A percentile compares a stretch with the other conserved stretches of the same genome.
Evolutionary conservation across 2,888 invertebrate genomes (phyloP).

Genomic region (Erpobdella octoculata): DNA sequence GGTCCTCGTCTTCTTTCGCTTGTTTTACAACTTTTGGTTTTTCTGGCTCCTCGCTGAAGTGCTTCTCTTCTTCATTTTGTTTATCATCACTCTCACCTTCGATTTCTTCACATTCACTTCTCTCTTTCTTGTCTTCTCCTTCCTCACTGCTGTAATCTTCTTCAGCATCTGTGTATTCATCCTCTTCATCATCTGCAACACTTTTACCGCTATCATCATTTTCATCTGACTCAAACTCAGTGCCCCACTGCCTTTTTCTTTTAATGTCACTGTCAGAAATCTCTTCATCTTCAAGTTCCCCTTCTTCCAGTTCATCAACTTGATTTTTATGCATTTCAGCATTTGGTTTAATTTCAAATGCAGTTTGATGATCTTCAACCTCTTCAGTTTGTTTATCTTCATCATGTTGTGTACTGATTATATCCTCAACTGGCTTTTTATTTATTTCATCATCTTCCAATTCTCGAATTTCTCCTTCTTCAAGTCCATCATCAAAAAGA

Average conservation of each 20-base stretch:
- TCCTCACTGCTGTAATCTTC: neutral
- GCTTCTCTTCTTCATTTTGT: constrained; percentile 8
- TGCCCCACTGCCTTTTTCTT: too few relatives aligned
- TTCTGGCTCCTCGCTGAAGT: constrained; percentile 56
- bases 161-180: constrained; percentile 14
- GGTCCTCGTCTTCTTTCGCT: constrained; percentile 84
- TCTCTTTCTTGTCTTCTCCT: constrained; percentile 18
- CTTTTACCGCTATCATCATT: neutral
- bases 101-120: neutral
- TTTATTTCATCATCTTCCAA: too few relatives aligned
- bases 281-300: neutral
- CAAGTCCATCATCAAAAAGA: too few relatives aligned
- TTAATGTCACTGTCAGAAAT: neutral
- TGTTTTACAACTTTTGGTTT: constrained; percentile 67
- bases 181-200: neutral
- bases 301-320: too few relatives aligned
- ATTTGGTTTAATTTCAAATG: too few relatives aligned
- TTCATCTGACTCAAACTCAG: too few relatives aligned
- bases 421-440: too few relatives aligned
- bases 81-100: constrained; percentile 19
- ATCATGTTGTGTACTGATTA: too few relatives aligned
- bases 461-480: too few relatives aligned
- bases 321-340: too few relatives aligned
- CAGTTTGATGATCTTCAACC: too few relatives aligned
- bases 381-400: too few relatives aligned